Conservation (phyloP, 2,113 vertebrate species). For the Platanista minor region DNA sequence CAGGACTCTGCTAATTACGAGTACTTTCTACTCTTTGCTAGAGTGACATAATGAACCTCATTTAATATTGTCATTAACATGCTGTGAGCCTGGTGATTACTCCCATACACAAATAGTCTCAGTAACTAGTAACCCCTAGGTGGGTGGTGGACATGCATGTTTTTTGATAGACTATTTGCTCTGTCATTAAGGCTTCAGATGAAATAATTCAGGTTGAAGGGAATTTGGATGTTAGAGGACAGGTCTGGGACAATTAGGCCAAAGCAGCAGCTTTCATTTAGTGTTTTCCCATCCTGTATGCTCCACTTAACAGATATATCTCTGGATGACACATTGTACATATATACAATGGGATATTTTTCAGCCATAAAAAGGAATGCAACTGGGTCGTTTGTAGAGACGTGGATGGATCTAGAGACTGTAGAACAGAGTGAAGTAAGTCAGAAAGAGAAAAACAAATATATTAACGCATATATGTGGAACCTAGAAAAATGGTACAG, state of each 20-base stretch:
- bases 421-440: no score
- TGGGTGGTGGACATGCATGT: neutral
- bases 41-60: neutral
- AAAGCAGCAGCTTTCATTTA: neutral
- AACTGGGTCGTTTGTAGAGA: no score
- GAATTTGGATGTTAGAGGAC: neutral
- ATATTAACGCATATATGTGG: no score
- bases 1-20: constrained; percentile 44
- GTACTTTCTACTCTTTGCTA: neutral
- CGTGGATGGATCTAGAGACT: no score
- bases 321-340: neutral
- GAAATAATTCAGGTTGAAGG: neutral
- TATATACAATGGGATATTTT: no score
- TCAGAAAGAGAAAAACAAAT: no score
- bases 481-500: no score
- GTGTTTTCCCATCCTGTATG: neutral
- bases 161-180: neutral
- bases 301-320: neutral
- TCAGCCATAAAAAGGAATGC: no score
- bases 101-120: neutral
- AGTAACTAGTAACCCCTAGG: neutral
- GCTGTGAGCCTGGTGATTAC: neutral
- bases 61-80: constrained; percentile 38
- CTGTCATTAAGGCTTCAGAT: neutral
- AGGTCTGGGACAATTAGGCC: neutral